These are phyloP conservation scores for Quiscalus mexicanus DNA, from an alignment of 2,113 vertebrate species.

Conservation along the genomic window DNA sequence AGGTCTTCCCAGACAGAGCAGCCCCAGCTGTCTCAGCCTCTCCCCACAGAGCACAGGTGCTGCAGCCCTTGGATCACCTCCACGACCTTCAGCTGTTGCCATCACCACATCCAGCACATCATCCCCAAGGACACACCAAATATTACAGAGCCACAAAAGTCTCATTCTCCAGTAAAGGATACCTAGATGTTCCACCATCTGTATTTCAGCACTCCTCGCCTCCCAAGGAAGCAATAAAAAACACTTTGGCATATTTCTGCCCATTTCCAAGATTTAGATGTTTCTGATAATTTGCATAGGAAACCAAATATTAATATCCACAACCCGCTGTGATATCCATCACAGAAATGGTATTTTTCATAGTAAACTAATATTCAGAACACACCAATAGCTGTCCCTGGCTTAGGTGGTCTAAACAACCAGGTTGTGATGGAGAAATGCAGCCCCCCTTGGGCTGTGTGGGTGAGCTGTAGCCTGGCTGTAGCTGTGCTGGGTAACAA, in stretches of 20 bases:
- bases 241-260: accelerated
- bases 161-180: background rate
- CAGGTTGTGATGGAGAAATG: background rate
- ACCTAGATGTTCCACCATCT: background rate
- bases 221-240: background rate
- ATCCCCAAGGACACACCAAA: background rate
- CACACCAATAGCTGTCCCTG: background rate
- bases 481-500: background rate
- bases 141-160: background rate
- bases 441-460: background rate
- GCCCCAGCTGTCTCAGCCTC: background rate
- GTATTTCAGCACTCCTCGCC: background rate
- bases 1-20: background rate
- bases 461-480: background rate
- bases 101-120: background rate
- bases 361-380: background rate
- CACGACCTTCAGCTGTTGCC: background rate
- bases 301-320: background rate
- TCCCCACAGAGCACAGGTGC: accelerated
- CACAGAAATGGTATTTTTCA: background rate
- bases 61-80: background rate
- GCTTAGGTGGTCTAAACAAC: background rate
- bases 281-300: background rate
- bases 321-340: background rate
- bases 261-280: background rate